A percentile compares a stretch with the other conserved stretches of the same genome.
Conservation (phyloP, 2,797 vertebrate species). For the Adelosebastes latens region DNA sequence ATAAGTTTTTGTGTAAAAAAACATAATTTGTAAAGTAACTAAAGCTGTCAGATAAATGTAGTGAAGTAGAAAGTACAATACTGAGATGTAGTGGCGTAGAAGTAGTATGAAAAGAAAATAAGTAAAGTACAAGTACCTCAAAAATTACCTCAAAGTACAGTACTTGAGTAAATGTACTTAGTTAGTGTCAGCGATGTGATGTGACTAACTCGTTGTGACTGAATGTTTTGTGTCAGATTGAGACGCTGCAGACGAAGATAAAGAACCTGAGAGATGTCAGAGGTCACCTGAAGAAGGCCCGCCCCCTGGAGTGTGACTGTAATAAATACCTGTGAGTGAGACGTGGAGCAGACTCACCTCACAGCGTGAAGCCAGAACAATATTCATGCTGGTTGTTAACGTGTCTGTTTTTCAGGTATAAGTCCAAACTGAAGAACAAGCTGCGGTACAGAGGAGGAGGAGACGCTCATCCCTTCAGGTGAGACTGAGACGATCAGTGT, state of each 20-base stretch:
- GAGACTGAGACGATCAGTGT: conserved; percentile 1
- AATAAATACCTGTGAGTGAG: conserved; percentile 87
- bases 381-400: background rate
- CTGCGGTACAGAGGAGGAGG: conserved; percentile 86
- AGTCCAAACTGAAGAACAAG: conserved; percentile 89
- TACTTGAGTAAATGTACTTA: too few species aligned
- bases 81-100: too few species aligned
- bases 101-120: too few species aligned
- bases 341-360: background rate
- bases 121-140: too few species aligned
- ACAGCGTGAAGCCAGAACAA: background rate
- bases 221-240: conserved; percentile 82
- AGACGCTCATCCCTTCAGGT: conserved; percentile 92
- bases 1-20: too few species aligned
- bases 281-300: conserved; percentile 93
- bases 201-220: background rate
- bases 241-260: conserved; percentile 97
- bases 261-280: conserved; percentile 95
- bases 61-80: too few species aligned
- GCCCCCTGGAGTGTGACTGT: conserved; percentile 93
- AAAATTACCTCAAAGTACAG: too few species aligned
- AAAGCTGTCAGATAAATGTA: too few species aligned
- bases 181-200: too few species aligned
- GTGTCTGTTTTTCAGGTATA: conserved; percentile 83
- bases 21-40: too few species aligned